Evolutionary conservation across 2,113 vertebrate species (phyloP).

Genomic region (Corythaeola cristata): DNA sequence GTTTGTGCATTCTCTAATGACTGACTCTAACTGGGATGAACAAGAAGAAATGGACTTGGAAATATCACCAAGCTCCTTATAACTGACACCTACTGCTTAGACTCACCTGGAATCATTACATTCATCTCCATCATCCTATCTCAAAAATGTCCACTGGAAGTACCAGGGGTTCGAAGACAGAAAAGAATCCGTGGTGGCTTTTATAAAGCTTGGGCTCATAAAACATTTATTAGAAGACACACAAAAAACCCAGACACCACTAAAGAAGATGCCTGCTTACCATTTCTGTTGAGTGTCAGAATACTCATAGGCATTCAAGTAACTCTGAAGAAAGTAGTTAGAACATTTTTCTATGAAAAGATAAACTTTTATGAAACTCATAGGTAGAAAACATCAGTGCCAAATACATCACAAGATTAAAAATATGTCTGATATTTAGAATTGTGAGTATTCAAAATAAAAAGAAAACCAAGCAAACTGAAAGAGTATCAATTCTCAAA

Average conservation of each 20-base stretch:
- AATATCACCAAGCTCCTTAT: background rate
- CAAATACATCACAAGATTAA: background rate
- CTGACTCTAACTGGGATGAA: background rate
- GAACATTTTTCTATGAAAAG: background rate
- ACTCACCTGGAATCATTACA: background rate
- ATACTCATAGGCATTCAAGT: background rate
- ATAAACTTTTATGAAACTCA: background rate
- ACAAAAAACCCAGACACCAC: background rate
- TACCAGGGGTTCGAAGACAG: background rate
- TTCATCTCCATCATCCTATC: background rate
- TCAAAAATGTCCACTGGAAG: background rate
- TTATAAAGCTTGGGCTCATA: background rate
- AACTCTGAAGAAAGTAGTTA: background rate
- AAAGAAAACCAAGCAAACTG: background rate
- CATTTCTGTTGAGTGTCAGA: background rate
- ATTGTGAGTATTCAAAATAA: background rate
- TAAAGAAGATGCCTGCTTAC: background rate
- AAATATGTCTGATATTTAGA: background rate
- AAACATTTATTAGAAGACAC: background rate
- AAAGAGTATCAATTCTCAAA: background rate
- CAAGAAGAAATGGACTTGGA: background rate
- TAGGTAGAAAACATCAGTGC: background rate
- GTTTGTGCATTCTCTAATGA: background rate
- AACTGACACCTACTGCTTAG: background rate
- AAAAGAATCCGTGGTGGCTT: background rate